Evolutionary conservation across 2,797 vertebrate genomes (phyloP).

Genomic region (Bucorvus abyssinicus): DNA sequence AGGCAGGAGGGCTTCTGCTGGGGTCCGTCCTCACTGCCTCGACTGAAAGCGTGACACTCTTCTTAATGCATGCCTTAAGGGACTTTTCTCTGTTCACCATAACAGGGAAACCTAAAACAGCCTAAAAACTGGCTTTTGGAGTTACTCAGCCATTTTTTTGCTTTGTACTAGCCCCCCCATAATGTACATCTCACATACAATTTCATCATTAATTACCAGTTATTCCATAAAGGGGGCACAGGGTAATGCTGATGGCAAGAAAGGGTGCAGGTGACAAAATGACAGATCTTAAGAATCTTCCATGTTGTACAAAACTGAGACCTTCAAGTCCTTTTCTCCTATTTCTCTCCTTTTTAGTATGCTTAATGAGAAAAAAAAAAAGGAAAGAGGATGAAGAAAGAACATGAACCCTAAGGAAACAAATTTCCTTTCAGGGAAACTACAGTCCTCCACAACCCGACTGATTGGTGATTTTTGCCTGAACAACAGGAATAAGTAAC

Average conservation of each 20-base stretch:
- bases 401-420: background rate
- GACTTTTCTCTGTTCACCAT: background rate
- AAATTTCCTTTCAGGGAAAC: background rate
- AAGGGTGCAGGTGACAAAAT: background rate
- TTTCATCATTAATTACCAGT: background rate
- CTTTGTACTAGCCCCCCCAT: background rate
- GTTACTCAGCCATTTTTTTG: background rate
- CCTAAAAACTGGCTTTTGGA: background rate
- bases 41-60: background rate
- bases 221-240: background rate
- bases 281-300: background rate
- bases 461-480: background rate
- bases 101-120: background rate
- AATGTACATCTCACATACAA: background rate
- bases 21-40: rapidly evolving
- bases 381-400: too few relatives aligned
- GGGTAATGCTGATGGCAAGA: background rate
- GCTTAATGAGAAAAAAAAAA: background rate
- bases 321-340: background rate
- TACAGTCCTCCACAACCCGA: background rate
- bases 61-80: background rate
- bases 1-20: background rate
- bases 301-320: background rate
- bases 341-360: background rate
- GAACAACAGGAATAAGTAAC: background rate